phyloP scores from a whole-genome alignment of 2,888 invertebrate species.

The Hypena proboscidalis region DNA sequence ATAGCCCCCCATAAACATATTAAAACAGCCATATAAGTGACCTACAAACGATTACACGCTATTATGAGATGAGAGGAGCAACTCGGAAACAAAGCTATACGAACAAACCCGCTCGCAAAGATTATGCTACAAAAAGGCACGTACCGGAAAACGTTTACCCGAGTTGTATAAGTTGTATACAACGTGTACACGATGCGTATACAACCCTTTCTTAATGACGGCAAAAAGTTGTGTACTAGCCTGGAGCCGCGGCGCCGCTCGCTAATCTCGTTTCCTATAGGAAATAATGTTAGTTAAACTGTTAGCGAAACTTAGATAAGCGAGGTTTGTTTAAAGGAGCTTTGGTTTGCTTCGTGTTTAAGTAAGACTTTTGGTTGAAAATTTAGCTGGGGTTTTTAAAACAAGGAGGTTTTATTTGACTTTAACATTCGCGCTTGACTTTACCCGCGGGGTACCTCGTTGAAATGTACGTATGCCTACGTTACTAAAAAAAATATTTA shows the following conservation, averaged over 20 bases:
- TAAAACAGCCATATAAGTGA: no score
- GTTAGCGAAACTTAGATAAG: constrained; percentile 16
- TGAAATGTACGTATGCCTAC: no score
- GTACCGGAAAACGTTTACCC: constrained; percentile 46
- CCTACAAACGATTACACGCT: constrained; percentile 6
- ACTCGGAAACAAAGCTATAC: constrained; percentile 38
- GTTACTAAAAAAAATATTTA: no score
- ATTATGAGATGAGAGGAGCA: constrained; percentile 11
- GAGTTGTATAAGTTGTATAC: no score
- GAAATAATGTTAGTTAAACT: constrained; percentile 30
- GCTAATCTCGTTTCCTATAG: constrained; percentile 29
- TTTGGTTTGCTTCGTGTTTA: constrained; percentile 4
- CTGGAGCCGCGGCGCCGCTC: constrained; percentile 15
- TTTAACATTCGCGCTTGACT: no score
- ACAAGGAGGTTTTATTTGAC: no score
- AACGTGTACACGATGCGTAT: no score
- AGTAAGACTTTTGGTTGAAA: not conserved
- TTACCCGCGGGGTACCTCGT: no score
- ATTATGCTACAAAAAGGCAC: constrained; percentile 38
- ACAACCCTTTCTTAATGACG: constrained; percentile 37
- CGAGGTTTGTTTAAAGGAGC: not conserved
- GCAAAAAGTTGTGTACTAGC: constrained; percentile 20
- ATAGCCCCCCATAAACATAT: no score
- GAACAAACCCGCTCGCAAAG: constrained; percentile 33
- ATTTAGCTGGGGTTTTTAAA: not conserved